Conservation (phyloP, 2,797 vertebrate species). For the Champsocephalus gunnari region DNA sequence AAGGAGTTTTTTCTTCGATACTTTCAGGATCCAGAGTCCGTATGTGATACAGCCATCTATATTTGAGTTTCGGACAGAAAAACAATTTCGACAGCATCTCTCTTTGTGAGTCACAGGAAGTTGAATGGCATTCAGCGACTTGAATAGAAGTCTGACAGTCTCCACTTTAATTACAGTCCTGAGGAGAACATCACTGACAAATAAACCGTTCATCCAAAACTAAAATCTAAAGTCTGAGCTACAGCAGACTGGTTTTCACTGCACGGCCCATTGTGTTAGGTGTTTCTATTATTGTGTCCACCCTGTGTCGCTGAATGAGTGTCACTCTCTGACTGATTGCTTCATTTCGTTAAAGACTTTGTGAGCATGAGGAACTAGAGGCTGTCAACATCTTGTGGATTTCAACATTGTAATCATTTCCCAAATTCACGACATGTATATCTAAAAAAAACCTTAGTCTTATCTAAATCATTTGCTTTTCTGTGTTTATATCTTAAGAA, state of each 20-base stretch:
- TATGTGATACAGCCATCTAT: background rate
- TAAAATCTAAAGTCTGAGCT: conserved; percentile 7
- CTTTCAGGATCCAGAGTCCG: background rate
- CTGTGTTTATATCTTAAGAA: too few relatives aligned
- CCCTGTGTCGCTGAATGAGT: background rate
- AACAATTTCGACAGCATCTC: background rate
- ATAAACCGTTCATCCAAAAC: conserved; percentile 11
- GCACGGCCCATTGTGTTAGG: background rate
- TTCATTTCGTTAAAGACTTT: conserved; percentile 28
- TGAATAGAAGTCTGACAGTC: conserved; percentile 27
- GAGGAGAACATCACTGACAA: background rate
- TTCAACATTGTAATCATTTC: too few relatives aligned
- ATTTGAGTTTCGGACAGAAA: background rate
- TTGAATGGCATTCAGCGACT: conserved; percentile 20
- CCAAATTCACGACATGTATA: too few relatives aligned
- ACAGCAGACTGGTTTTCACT: background rate
- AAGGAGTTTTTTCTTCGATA: background rate
- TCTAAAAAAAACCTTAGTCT: too few relatives aligned
- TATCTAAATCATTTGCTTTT: too few relatives aligned
- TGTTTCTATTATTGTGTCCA: conserved; percentile 9
- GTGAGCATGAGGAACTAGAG: conserved; percentile 9
- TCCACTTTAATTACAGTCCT: background rate
- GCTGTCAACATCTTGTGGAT: background rate
- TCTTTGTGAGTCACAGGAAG: conserved; percentile 27
- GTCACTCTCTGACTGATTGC: background rate